A percentile compares a stretch with the other conserved stretches of the same genome.
These are phyloP conservation scores for Mylabris phalerata DNA, from an alignment of 1,140 invertebrate species.

Conservation along the genomic window DNA sequence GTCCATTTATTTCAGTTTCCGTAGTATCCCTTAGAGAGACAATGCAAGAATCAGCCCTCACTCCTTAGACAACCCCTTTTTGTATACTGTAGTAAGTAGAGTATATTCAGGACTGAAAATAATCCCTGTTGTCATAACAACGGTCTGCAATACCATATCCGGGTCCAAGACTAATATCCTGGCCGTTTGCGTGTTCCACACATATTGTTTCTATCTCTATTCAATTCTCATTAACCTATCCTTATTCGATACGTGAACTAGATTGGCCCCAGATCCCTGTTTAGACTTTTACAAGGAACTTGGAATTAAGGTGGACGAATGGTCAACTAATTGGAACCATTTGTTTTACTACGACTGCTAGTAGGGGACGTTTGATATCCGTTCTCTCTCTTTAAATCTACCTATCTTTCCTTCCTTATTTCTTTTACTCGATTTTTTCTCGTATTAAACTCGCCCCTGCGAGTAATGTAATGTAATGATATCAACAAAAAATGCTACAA, in stretches of 20 bases:
- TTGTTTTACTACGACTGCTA: slow-evolving; percentile 11
- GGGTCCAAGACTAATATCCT: slow-evolving; percentile 18
- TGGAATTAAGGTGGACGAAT: slow-evolving; percentile 32
- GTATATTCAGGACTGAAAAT: slow-evolving; percentile 20
- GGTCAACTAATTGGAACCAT: slow-evolving; percentile 31
- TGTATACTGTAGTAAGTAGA: not conserved
- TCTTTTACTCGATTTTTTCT: too few species aligned
- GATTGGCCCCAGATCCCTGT: not conserved
- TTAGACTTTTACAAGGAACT: not conserved
- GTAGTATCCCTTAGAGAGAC: slow-evolving; percentile 3
- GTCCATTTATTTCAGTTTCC: slow-evolving; percentile 26
- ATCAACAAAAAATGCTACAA: too few species aligned
- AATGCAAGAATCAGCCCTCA: too few species aligned
- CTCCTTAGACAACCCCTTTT: not conserved
- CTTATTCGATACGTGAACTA: too few species aligned
- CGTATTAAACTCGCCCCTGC: too few species aligned
- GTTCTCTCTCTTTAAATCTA: too few species aligned
- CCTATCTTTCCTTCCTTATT: too few species aligned
- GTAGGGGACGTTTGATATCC: too few species aligned
- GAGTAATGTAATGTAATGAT: too few species aligned
- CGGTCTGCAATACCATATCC: slow-evolving; percentile 19
- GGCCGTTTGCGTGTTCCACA: slow-evolving; percentile 2
- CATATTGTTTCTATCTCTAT: not conserved
- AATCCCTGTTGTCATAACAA: slow-evolving; percentile 27
- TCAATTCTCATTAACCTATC: too few species aligned